Base-by-base conservation (phyloP, 23 tunicate genomes). In the Oikopleura dioica region DNA sequence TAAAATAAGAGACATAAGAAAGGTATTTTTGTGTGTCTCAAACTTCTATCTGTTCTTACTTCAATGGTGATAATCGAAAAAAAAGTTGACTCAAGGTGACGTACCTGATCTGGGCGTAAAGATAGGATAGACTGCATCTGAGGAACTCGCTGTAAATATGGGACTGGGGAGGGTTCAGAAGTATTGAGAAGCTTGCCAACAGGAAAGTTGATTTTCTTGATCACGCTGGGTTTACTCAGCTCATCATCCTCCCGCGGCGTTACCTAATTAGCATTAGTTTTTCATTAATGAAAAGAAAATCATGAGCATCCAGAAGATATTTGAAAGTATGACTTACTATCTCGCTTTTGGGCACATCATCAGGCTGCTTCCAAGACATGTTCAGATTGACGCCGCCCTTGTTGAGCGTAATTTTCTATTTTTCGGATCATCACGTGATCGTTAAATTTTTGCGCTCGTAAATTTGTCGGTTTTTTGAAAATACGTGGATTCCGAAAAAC, bases 61-160 rank as follows among this genome's bases (percentile, higher is more conserved):
- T n/a, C n/a, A n/a, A n/a, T n/a, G n/a, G n/a, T n/a, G n/a, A n/a
- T n/a, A n/a, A n/a, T n/a, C n/a, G n/a, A n/a, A n/a, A n/a, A n/a
- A n/a, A n/a, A n/a, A n/a, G n/a, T n/a, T n/a, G n/a, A n/a, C n/a
- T n/a, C n/a, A n/a, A n/a, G n/a, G n/a, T n/a, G n/a, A n/a, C n/a
- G n/a, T n/a, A n/a, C n/a, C 72, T 63, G 72, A 31, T 63, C 72
- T 23, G 72, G 72, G 16, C 72, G 72, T 2, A 63, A 12, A 2
- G 72, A 12, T 4, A 63, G 33, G 26, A 63, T 63, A 21, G 72
- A 63, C 72, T 63, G 72, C 72, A 63, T 63, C 26, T 63, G 72
- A 63, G 72, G 72, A 4, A 63, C 26, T 24, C 72, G 29, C 5
- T 23, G 16, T 31, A 28, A 12, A 31, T 63, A 63, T 5, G 32